These are phyloP conservation scores for Manduca sexta DNA, from an alignment of 1,140 invertebrate genomes.

Conservation along the genomic window DNA sequence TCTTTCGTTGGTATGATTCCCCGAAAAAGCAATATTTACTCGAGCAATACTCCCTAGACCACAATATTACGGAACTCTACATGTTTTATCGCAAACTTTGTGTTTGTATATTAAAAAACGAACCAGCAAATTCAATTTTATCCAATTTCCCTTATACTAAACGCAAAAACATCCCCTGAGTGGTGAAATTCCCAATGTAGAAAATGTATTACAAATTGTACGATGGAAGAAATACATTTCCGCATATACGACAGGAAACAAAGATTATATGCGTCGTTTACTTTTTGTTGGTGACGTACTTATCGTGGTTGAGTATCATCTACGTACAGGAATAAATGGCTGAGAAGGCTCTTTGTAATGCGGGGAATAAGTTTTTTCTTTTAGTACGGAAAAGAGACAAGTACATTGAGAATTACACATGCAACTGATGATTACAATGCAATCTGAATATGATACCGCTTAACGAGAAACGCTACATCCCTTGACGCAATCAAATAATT, in stretches of 20 bases:
- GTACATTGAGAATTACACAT: too few relatives aligned
- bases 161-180: constrained; percentile 21
- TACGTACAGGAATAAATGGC: too few relatives aligned
- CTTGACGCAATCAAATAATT: too few relatives aligned
- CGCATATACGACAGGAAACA: constrained; percentile 7
- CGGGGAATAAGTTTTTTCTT: too few relatives aligned
- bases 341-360: too few relatives aligned
- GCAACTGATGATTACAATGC: too few relatives aligned
- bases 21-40: not conserved
- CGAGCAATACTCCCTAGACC: not conserved
- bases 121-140: constrained; percentile 27
- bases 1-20: too few relatives aligned
- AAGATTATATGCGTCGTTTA: constrained; percentile 16
- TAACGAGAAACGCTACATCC: too few relatives aligned
- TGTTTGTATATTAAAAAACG: constrained; percentile 16
- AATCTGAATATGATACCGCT: too few relatives aligned
- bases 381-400: too few relatives aligned
- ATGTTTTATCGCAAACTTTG: constrained; percentile 1
- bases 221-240: constrained; percentile 8
- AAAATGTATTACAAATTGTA: constrained; percentile 2
- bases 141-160: constrained; percentile 22
- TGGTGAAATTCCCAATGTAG: constrained; percentile 20
- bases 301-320: too few relatives aligned
- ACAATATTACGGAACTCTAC: not conserved
- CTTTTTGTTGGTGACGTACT: too few relatives aligned